Evolutionary conservation across 2,888 invertebrate species (phyloP), one percentile per base, ranked within the genome.

Genomic region (Reticulitermes lucifugus): DNA sequence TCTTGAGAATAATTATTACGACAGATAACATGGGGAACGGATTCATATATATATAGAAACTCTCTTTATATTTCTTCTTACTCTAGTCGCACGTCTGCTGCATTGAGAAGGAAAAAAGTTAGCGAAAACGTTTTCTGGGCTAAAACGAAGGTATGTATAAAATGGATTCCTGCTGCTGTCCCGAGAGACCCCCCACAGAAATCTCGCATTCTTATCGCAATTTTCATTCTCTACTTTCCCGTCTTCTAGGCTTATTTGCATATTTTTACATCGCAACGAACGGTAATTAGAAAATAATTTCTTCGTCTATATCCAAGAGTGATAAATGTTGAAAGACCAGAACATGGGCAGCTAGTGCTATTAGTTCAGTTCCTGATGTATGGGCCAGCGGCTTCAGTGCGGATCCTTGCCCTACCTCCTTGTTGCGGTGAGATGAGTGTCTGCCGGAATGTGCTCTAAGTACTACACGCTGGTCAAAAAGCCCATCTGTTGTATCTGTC

Each of bases 271-370:
- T 85, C 59, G 86, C 86, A 87, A 87, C 84, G 87, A 85, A 87
- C 83, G 85, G 84, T 87, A 87, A 87, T 87, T 87, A 87, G 87
- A 87, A 86, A 86, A 85, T 87, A 87, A 87, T 87, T 87, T 83
- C 84, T 85, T 77, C 79, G 18, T 59, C 82, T 81, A 46, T 81
- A 81, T 81, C 70, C 65, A 43, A 46, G 59, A 35, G 83, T 75
- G 83, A 83, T 83, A 41, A 83, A 83, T 83, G 83, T 55, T 35
- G 81, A 65, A 35, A 60, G n/a, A 12, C 46, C n/a, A 51, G 55
- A 79, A 79, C 79, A 79, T 70, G 25, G 35, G 21, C 35, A 7
- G 41, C 41, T 41, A 41, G 12, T 7, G 73, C 7, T 22, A 77
- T 77, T 77, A 77, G 41, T 10, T 77, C 22, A n/a, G 46, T n/a